Evolutionary conservation across 2,797 vertebrate species (phyloP).

Genomic region (Pantherophis vulpinus): DNA sequence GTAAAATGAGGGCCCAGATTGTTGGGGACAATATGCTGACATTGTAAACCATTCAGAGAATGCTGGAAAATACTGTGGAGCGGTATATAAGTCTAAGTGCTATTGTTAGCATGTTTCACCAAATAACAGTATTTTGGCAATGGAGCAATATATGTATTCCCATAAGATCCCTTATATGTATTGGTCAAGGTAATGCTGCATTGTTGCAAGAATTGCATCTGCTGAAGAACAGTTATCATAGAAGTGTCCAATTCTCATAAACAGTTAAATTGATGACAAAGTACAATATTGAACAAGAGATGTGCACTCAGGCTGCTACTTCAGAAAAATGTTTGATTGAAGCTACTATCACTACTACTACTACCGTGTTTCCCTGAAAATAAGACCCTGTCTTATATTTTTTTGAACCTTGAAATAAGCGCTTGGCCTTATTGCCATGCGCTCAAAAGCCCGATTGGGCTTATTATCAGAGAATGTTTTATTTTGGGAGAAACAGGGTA

Average conservation of each 20-base stretch:
- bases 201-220: background rate
- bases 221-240: background rate
- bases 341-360: background rate
- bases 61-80: background rate
- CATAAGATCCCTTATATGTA: background rate
- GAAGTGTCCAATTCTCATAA: background rate
- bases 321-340: background rate
- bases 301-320: background rate
- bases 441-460: too few species aligned
- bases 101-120: background rate
- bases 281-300: background rate
- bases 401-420: too few species aligned
- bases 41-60: background rate
- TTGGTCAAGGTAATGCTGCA: background rate
- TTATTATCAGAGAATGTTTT: too few species aligned
- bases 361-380: too few species aligned
- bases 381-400: too few species aligned
- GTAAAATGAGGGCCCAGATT: background rate
- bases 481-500: background rate
- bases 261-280: background rate
- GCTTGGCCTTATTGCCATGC: too few species aligned
- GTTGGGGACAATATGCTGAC: background rate
- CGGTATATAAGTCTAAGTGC: background rate
- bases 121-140: background rate
- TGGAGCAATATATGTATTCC: background rate